Conservation (phyloP, 2,888 invertebrate genomes). For the Tiliacea citrago region DNA sequence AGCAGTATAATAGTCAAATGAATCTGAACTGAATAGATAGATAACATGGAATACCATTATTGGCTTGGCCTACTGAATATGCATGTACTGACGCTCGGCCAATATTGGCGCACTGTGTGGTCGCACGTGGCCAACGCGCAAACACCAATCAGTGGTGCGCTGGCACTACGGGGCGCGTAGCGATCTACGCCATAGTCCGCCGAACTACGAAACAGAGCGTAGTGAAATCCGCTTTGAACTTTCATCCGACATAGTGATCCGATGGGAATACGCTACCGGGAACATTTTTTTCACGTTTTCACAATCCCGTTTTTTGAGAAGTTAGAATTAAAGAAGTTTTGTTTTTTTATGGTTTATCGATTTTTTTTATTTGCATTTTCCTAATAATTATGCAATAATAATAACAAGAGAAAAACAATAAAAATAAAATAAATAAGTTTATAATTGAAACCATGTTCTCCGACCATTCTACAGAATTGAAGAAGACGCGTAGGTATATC, state of each 20-base stretch:
- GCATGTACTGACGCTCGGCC: slow-evolving; percentile 30
- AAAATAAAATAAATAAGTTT: neutral
- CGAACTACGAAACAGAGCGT: slow-evolving; percentile 32
- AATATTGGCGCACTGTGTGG: slow-evolving; percentile 46
- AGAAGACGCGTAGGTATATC: neutral
- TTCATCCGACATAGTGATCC: slow-evolving; percentile 17
- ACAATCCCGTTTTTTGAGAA: neutral
- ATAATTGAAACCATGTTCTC: neutral
- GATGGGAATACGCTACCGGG: slow-evolving; percentile 7
- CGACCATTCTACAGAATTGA: neutral
- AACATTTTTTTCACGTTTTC: neutral
- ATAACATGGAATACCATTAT: slow-evolving; percentile 11
- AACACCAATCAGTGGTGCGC: slow-evolving; percentile 53
- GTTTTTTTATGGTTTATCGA: neutral
- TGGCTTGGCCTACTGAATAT: slow-evolving; percentile 46
- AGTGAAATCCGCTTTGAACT: slow-evolving; percentile 35
- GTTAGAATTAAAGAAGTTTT: neutral
- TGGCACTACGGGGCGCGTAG: slow-evolving; percentile 29
- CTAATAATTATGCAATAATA: neutral
- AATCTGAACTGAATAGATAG: neutral
- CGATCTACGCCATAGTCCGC: slow-evolving; percentile 14
- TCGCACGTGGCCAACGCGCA: slow-evolving; percentile 28
- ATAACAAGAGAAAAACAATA: too few species aligned
- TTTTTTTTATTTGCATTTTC: neutral
- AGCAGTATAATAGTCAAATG: neutral